Base-by-base conservation (phyloP, 2,888 invertebrate species). In the Aradus depressus region DNA sequence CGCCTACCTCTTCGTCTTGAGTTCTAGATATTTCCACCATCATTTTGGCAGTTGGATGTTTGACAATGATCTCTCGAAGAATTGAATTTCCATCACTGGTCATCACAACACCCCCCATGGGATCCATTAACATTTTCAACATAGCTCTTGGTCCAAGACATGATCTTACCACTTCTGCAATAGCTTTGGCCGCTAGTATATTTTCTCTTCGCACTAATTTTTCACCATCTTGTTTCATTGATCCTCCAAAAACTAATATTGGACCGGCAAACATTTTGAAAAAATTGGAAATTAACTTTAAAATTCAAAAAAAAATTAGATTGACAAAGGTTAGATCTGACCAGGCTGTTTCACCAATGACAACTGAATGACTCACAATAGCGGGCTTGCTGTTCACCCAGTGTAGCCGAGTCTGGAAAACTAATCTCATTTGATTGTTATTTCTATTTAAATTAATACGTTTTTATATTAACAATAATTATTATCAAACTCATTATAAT, bases 51-150 rank as follows among this genome's bases (percentile, higher is more conserved):
- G 97, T 97, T 50, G 98, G 98, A 72, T 98, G 97, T 68, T 98
- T 95, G 1, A 96, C 91, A 3, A 90, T 91, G 64, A 92, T 92
- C 71, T 96, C 97, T 60, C 97, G 79, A 42, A 98, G 77, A 65
- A 98, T 98, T 32, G 97, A 96, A 69, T 99, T 99, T 32, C 98
- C 98, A 70, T 99, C 98, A 67, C 98, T 99, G 32, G 98, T 98
- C 90, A 99, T 93, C 2, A 98, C 97, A 63, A 98, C 96, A 32
- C 98, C 97, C 37, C 98, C 98, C 95, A 97, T 98, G 0, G 98
- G 98, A 66, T 99, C 97, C 96, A 99, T 96, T 67, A 98, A 73
- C 98, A 98, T 99, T 79, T 98, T 98, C 63, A 99, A 73, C 98
- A 99, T 98, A 43, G 98, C 95, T 69, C 92, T 85, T 43, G 98